A percentile compares a stretch with the other conserved stretches of the same genome.
phyloP scores from a whole-genome alignment of 2,113 vertebrate species.

The Dipodomys ordii region DNA sequence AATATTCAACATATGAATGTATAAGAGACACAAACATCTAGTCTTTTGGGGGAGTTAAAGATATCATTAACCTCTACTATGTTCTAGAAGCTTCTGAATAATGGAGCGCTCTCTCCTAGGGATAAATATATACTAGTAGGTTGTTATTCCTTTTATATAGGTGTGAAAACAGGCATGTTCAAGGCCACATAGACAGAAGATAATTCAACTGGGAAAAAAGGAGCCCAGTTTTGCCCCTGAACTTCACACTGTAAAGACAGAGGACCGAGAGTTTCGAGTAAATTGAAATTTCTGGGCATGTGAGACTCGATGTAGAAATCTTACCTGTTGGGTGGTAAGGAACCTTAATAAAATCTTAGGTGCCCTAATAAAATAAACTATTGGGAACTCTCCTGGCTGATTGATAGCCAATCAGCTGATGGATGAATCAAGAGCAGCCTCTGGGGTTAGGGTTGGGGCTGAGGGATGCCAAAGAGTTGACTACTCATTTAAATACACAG shows the following conservation, averaged over 20 bases:
- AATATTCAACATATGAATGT: not conserved
- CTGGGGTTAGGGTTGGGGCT: not conserved
- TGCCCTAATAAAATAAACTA: not conserved
- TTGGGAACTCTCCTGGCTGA: not conserved
- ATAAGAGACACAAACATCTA: not conserved
- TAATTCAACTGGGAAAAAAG: not conserved
- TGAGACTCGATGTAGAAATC: not conserved
- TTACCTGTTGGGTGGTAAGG: not conserved
- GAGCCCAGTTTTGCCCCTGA: not conserved
- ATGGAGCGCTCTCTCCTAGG: not conserved
- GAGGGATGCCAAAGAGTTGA: no score
- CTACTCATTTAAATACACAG: not conserved
- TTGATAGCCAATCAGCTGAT: no score
- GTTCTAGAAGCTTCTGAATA: slow-evolving; percentile 24
- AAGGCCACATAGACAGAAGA: not conserved
- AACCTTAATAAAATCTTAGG: not conserved
- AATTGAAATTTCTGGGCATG: not conserved
- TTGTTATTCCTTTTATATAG: not conserved
- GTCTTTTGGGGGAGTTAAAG: not conserved
- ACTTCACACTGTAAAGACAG: not conserved
- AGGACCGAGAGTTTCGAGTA: not conserved
- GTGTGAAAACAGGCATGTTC: no score
- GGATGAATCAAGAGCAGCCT: no score
- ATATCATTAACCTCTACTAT: not conserved
- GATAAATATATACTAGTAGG: not conserved